phyloP scores from a whole-genome alignment of 1,140 invertebrate species.

The Rhagoletis pomonella region DNA sequence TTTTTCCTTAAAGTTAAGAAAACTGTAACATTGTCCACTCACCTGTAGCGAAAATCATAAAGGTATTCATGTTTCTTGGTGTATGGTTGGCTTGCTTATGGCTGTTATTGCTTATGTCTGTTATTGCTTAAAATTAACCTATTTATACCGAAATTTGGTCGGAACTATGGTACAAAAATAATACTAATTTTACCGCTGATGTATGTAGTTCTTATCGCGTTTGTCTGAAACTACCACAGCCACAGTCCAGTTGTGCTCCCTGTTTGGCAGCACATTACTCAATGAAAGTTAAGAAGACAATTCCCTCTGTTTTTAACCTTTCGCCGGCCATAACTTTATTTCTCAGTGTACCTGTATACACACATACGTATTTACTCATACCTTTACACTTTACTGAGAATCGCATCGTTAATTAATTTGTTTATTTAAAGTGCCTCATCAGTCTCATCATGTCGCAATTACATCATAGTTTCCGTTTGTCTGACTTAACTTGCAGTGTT shows the following conservation, averaged over 20 bases:
- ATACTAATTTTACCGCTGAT: neutral
- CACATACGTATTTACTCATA: no score
- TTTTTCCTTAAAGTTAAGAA: no score
- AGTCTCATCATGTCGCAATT: no score
- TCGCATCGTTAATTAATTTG: no score
- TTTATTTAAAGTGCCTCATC: no score
- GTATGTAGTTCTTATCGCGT: neutral
- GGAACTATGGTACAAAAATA: neutral
- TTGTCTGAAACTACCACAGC: neutral
- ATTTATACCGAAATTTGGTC: neutral
- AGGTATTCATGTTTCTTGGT: neutral
- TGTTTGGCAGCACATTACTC: neutral
- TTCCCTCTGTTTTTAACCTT: no score
- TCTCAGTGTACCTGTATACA: no score
- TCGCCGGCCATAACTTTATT: no score
- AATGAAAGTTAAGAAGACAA: neutral
- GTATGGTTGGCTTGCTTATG: neutral
- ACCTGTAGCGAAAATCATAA: slow-evolving; percentile 8
- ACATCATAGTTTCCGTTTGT: no score
- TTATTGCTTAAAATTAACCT: neutral
- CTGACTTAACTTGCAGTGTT: no score
- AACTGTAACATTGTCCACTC: neutral
- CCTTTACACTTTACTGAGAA: no score
- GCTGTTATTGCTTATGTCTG: neutral
- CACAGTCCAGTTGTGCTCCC: neutral